These are phyloP conservation scores for Chionodraco myersi DNA, from an alignment of 2,113 vertebrate genomes.

Conservation along the genomic window DNA sequence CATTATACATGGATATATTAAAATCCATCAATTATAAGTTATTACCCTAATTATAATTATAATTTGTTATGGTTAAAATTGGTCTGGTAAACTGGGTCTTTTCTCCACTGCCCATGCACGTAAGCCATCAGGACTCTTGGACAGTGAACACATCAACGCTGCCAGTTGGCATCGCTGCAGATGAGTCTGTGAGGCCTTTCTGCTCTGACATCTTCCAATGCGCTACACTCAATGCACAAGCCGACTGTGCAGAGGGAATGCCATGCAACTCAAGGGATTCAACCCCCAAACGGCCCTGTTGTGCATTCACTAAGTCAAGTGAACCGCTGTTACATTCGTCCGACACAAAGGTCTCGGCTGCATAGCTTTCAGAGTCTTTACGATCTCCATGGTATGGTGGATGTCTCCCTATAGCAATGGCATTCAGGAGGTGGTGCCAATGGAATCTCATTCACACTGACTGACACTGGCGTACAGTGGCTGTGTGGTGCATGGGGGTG, in stretches of 20 bases:
- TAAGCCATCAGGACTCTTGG: slow-evolving; percentile 25
- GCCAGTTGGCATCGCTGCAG: slow-evolving; percentile 41
- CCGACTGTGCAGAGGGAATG: slow-evolving; percentile 38
- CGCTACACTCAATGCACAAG: slow-evolving; percentile 40
- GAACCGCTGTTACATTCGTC: slow-evolving; percentile 46
- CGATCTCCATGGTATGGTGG: slow-evolving; percentile 45
- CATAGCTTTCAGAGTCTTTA: slow-evolving; percentile 41
- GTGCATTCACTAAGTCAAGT: slow-evolving; percentile 41
- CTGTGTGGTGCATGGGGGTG: background rate
- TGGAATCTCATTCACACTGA: slow-evolving; percentile 41
- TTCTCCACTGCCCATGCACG: background rate
- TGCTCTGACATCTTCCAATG: slow-evolving; percentile 26
- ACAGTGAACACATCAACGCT: background rate
- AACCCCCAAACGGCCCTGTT: slow-evolving; percentile 1
- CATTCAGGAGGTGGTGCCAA: slow-evolving; percentile 30
- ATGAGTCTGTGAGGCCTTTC: slow-evolving; percentile 36
- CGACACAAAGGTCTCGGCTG: slow-evolving; percentile 43
- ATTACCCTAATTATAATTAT: background rate
- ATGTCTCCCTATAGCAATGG: slow-evolving; percentile 15
- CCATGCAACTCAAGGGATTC: slow-evolving; percentile 18
- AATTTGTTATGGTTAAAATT: background rate
- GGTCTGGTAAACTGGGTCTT: background rate
- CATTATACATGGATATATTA: too few relatives aligned
- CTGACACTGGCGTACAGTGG: background rate
- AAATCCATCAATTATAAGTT: background rate